A percentile compares a stretch with the other conserved stretches of the same genome.
Evolutionary conservation across 2,797 vertebrate species (phyloP).

Genomic region (Lutjanus campechanus): DNA sequence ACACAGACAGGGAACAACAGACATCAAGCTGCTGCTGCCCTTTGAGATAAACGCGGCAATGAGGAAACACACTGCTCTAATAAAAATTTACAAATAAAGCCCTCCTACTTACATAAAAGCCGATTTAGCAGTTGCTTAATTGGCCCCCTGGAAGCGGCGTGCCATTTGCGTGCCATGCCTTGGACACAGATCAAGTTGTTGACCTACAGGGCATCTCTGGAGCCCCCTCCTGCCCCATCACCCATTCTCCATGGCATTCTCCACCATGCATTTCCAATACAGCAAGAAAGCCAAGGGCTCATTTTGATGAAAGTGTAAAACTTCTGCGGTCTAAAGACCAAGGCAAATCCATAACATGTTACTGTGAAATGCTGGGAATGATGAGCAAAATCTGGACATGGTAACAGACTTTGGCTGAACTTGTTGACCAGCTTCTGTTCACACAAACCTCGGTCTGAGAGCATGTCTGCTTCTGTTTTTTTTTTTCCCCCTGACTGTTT

Average conservation of each 20-base stretch:
- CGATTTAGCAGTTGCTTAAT: conserved; percentile 41
- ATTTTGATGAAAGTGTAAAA: conserved; percentile 43
- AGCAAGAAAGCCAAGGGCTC: conserved; percentile 22
- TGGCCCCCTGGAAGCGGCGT: neutral
- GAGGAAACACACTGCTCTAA: conserved; percentile 49
- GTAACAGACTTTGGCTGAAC: neutral
- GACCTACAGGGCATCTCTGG: conserved; percentile 17
- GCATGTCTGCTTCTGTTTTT: neutral
- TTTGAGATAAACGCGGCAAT: conserved; percentile 56
- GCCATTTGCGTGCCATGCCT: conserved; percentile 22
- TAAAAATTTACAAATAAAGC: conserved; percentile 54
- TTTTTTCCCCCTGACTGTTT: neutral
- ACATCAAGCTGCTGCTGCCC: conserved; percentile 49
- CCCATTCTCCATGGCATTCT: conserved; percentile 32
- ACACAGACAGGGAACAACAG: conserved; percentile 56
- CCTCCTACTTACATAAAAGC: conserved; percentile 23
- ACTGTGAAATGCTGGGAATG: conserved; percentile 24
- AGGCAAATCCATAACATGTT: conserved; percentile 38
- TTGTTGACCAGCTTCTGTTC: neutral
- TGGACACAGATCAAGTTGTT: conserved; percentile 20
- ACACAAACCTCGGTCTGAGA: neutral
- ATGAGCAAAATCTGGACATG: neutral
- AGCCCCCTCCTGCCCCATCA: neutral
- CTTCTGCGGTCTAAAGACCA: conserved; percentile 34
- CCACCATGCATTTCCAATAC: neutral